A percentile compares a stretch with the other conserved stretches of the same genome.
Evolutionary conservation across 2,113 vertebrate genomes (phyloP).

Genomic region (Cisticola juncidis): DNA sequence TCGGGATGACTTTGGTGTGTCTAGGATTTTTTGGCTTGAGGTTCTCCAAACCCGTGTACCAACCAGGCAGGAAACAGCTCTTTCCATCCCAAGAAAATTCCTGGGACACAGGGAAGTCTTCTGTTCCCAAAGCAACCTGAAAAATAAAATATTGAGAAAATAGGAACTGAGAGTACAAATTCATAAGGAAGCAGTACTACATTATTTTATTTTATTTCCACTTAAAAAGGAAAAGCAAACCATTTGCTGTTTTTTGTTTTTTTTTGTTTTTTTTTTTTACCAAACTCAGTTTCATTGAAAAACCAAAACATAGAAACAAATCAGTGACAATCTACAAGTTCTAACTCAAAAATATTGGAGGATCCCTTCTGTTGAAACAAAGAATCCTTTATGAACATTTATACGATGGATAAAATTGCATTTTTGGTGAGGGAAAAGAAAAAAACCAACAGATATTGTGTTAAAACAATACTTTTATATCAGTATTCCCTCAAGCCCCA

Average conservation of each 20-base stretch:
- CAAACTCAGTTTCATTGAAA: neutral
- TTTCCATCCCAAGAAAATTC: neutral
- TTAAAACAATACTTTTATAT: neutral
- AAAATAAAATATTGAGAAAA: neutral
- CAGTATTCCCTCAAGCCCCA: neutral
- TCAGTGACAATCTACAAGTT: neutral
- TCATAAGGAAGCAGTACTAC: neutral
- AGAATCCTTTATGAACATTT: neutral
- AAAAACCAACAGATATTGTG: neutral
- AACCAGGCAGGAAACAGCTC: neutral
- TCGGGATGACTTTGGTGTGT: neutral
- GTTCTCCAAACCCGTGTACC: neutral
- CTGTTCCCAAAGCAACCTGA: neutral
- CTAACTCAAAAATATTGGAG: neutral
- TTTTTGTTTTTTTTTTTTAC: neutral
- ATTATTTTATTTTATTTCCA: neutral
- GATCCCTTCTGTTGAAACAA: neutral
- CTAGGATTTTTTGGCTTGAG: conserved; percentile 22
- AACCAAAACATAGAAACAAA: neutral
- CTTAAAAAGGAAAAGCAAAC: neutral
- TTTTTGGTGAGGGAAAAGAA: neutral
- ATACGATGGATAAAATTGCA: neutral
- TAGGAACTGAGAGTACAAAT: neutral
- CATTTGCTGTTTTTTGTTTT: no score
- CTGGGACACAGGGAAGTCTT: neutral